These are phyloP conservation scores for Phrynocephalus versicolor DNA, from an alignment of 2,113 vertebrate species.

Conservation along the genomic window DNA sequence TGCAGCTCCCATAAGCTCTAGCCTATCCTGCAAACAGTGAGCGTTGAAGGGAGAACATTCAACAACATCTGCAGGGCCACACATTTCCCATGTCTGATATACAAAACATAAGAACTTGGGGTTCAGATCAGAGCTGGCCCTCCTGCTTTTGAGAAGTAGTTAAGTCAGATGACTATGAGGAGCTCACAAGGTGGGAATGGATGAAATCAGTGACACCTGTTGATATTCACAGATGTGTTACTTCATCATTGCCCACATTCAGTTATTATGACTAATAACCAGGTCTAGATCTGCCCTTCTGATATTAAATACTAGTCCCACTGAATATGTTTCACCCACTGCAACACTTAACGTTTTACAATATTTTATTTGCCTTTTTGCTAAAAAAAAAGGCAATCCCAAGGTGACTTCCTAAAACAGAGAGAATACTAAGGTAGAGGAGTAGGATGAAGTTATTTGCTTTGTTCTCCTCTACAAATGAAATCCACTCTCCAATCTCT, in stretches of 20 bases:
- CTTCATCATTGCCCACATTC: too few relatives aligned
- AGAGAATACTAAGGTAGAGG: background rate
- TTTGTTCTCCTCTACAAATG: conserved; percentile 12
- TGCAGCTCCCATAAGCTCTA: background rate
- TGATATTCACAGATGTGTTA: too few relatives aligned
- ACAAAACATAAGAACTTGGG: background rate
- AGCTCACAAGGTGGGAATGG: background rate
- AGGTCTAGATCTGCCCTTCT: background rate
- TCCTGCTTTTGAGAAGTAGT: background rate
- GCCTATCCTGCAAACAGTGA: too few relatives aligned
- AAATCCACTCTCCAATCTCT: background rate
- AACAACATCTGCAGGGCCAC: background rate
- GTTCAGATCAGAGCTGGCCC: background rate
- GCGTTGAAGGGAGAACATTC: background rate
- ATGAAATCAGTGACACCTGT: background rate
- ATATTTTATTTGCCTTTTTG: background rate
- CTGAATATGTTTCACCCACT: background rate
- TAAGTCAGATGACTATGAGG: too few relatives aligned
- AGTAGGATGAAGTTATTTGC: background rate
- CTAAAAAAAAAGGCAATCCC: too few relatives aligned
- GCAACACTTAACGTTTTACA: too few relatives aligned
- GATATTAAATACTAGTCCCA: background rate
- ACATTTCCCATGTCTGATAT: background rate
- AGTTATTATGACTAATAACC: background rate
- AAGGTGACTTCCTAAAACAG: too few relatives aligned